A percentile compares a stretch with the other conserved stretches of the same genome.
These are phyloP conservation scores for Macrosteles quadrilineatus DNA, from an alignment of 1,140 invertebrate species.

Conservation along the genomic window DNA sequence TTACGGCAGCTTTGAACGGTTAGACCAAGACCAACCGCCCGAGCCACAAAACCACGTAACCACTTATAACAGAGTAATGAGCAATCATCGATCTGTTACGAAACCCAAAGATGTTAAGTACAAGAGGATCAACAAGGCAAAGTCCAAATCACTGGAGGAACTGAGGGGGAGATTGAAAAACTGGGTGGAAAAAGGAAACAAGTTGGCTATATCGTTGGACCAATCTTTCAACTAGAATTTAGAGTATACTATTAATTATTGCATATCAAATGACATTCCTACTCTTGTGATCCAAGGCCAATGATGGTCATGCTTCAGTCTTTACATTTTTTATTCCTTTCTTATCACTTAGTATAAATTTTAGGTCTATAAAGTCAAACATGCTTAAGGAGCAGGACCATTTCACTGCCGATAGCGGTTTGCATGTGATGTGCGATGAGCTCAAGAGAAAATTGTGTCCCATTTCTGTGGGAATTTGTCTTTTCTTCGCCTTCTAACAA, in stretches of 20 bases:
- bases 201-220: slow-evolving; percentile 57
- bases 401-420: no score
- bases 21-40: slow-evolving; percentile 46
- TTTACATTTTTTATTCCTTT: no score
- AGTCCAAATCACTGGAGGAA: slow-evolving; percentile 85
- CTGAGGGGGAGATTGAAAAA: slow-evolving; percentile 77
- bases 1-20: slow-evolving; percentile 54
- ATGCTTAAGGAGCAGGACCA: no score
- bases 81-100: slow-evolving; percentile 83
- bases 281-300: no score
- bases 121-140: slow-evolving; percentile 86
- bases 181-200: slow-evolving; percentile 79
- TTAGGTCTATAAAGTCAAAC: no score
- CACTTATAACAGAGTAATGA: slow-evolving; percentile 84
- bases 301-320: no score
- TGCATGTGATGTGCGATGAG: no score
- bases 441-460: no score
- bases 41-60: slow-evolving; percentile 61
- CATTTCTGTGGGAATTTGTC: no score
- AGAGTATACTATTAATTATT: not conserved
- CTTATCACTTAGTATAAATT: no score
- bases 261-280: slow-evolving; percentile 7
- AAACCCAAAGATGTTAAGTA: slow-evolving; percentile 90
- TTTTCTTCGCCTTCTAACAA: no score
- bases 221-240: slow-evolving; percentile 51